A percentile compares a stretch with the other conserved stretches of the same genome.
These are phyloP conservation scores for Musca vetustissima DNA, from an alignment of 1,140 invertebrate species.

Conservation along the genomic window DNA sequence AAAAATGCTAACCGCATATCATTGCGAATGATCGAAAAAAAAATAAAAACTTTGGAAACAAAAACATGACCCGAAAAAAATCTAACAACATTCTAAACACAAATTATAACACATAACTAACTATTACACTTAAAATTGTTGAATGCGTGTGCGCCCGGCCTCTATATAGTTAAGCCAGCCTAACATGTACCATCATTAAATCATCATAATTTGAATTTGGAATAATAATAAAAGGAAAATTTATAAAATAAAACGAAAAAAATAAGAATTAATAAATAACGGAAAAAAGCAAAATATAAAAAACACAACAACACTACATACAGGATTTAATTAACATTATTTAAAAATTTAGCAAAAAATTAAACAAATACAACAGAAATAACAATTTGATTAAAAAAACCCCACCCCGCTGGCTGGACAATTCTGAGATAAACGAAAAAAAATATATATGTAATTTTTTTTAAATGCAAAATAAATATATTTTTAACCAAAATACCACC, in stretches of 20 bases:
- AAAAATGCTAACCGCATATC: slow-evolving; percentile 14
- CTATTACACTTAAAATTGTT: background rate
- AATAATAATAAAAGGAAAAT: slow-evolving; percentile 17
- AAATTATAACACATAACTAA: background rate
- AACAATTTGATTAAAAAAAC: background rate
- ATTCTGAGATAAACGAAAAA: too few relatives aligned
- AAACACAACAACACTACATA: background rate
- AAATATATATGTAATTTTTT: too few relatives aligned
- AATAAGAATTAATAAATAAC: background rate
- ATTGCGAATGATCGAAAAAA: slow-evolving; percentile 2
- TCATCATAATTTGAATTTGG: slow-evolving; percentile 26
- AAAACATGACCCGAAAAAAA: slow-evolving; percentile 11
- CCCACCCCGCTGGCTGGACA: too few relatives aligned
- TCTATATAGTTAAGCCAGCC: slow-evolving; percentile 36
- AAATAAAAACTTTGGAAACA: background rate
- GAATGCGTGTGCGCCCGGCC: too few relatives aligned
- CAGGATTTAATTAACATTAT: slow-evolving; percentile 6
- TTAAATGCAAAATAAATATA: too few relatives aligned
- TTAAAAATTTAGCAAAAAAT: slow-evolving; percentile 6
- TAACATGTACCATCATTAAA: slow-evolving; percentile 40
- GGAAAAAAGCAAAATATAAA: slow-evolving; percentile 4
- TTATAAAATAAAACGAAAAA: background rate
- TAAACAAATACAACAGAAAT: slow-evolving; percentile 6
- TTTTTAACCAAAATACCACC: too few relatives aligned
- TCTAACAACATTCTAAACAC: slow-evolving; percentile 2